Percentiles rank a stretch among this genome's conserved stretches.
Evolutionary conservation across 2,888 invertebrate species (phyloP).

Genomic region (Octodonta nipae): DNA sequence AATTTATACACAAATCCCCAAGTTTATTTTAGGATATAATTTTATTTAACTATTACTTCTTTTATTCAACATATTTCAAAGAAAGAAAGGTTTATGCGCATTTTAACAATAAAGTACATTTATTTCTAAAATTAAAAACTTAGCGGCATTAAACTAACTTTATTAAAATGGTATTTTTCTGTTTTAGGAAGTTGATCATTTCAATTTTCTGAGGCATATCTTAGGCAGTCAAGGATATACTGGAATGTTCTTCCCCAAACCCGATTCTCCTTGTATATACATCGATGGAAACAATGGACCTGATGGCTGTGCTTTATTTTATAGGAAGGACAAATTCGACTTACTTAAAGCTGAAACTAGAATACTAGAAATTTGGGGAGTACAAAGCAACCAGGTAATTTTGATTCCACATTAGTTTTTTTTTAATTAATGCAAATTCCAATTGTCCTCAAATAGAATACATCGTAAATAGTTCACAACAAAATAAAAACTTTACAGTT

Average conservation of each 20-base stretch:
- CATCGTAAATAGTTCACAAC: too few relatives aligned
- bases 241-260: slow-evolving; percentile 61
- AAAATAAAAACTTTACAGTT: too few relatives aligned
- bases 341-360: slow-evolving; percentile 44
- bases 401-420: too few relatives aligned
- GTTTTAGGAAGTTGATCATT: slow-evolving; percentile 60
- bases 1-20: too few relatives aligned
- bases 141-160: background rate
- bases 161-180: background rate
- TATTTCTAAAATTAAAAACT: background rate
- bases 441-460: too few relatives aligned
- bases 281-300: slow-evolving; percentile 59
- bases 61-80: slow-evolving; percentile 3
- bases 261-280: slow-evolving; percentile 63
- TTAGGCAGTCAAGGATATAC: slow-evolving; percentile 50
- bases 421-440: too few relatives aligned
- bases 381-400: slow-evolving; percentile 56
- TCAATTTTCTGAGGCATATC: slow-evolving; percentile 49
- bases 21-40: too few relatives aligned
- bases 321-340: slow-evolving; percentile 47
- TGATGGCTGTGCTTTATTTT: slow-evolving; percentile 68
- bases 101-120: background rate
- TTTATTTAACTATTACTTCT: too few relatives aligned
- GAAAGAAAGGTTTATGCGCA: background rate
- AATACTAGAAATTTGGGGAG: slow-evolving; percentile 56